phyloP scores from a whole-genome alignment of 2,797 vertebrate genomes.

The Acestrorhynchus altus region DNA sequence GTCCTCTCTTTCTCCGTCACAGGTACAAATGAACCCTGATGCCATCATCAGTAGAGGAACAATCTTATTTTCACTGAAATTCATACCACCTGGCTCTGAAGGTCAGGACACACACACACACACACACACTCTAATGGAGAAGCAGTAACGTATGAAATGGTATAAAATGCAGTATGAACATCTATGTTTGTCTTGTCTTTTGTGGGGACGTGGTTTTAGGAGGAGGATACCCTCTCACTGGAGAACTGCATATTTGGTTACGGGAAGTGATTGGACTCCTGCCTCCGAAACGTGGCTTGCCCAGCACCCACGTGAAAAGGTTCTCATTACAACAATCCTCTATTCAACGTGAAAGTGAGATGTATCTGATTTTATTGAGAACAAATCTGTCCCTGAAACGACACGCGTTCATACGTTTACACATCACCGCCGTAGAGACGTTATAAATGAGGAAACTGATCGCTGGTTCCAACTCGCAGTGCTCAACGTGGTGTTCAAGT shows the following conservation, averaged over 20 bases:
- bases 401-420: no score
- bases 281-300: conserved; percentile 80
- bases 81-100: conserved; percentile 82
- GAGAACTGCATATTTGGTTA: conserved; percentile 96
- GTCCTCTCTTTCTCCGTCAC: conserved; percentile 13
- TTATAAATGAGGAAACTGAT: no score
- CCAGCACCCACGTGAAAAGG: conserved; percentile 90
- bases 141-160: not conserved
- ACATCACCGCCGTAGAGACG: no score
- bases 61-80: conserved; percentile 88
- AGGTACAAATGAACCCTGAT: conserved; percentile 81
- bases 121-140: conserved; percentile 13
- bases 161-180: not conserved
- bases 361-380: no score
- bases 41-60: conserved; percentile 82
- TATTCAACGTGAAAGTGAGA: no score
- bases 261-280: conserved; percentile 89
- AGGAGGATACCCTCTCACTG: conserved; percentile 83
- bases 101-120: conserved; percentile 65
- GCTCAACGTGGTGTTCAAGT: no score
- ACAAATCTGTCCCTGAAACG: no score
- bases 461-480: no score
- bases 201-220: conserved; percentile 71
- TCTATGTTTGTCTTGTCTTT: conserved; percentile 10
- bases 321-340: no score